Evolutionary conservation across 1,140 invertebrate species (phyloP).

Genomic region (Scylla paramamosain): DNA sequence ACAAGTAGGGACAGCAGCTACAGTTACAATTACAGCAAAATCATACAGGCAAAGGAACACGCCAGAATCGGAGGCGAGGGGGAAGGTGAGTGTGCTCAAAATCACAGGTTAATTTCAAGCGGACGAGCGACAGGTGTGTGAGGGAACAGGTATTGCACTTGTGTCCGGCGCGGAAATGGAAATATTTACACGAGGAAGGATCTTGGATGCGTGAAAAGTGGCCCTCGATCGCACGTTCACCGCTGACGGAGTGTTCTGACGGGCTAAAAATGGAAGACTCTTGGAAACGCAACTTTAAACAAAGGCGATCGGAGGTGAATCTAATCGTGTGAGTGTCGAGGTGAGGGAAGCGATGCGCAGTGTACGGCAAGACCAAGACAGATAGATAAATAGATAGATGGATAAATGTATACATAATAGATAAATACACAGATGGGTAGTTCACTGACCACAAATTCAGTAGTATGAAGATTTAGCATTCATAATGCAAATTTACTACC

Average conservation of each 20-base stretch:
- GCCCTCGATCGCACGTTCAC: not conserved
- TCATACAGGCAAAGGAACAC: too few species aligned
- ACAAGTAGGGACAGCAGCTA: too few species aligned
- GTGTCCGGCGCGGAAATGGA: not conserved
- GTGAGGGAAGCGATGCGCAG: too few species aligned
- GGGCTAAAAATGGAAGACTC: not conserved
- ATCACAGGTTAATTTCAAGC: not conserved
- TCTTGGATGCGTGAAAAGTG: not conserved
- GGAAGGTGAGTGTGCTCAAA: not conserved
- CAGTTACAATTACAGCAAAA: too few species aligned
- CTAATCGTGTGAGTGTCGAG: too few species aligned
- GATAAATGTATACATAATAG: too few species aligned
- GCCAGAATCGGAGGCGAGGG: not conserved
- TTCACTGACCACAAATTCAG: too few species aligned
- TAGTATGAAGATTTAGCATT: too few species aligned
- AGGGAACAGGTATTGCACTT: not conserved
- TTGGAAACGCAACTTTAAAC: not conserved
- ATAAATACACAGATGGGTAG: too few species aligned
- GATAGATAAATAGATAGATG: too few species aligned
- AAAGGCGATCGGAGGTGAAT: not conserved
- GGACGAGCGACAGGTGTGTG: not conserved
- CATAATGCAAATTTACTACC: too few species aligned
- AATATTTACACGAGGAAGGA: slow-evolving; percentile 14
- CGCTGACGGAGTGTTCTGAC: not conserved
- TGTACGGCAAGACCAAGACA: too few species aligned